phyloP scores from a whole-genome alignment of 2,797 vertebrate genomes.

The Carduelis carduelis region DNA sequence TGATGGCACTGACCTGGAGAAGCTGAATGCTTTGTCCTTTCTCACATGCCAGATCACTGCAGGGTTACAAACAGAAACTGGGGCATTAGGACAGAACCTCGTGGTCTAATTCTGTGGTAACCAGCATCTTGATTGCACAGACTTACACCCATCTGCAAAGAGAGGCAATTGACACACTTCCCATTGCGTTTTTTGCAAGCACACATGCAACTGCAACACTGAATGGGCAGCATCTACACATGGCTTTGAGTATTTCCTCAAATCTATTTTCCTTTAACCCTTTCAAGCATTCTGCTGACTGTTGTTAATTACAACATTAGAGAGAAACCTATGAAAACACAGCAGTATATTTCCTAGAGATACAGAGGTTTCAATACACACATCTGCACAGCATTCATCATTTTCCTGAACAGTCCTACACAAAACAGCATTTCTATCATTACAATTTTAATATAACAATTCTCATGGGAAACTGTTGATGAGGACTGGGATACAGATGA shows the following conservation, averaged over 20 bases:
- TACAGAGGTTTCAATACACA: not conserved
- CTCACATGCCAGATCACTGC: not conserved
- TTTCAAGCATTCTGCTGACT: not conserved
- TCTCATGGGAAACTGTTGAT: not conserved
- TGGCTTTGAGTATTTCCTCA: not conserved
- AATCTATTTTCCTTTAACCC: constrained; percentile 25
- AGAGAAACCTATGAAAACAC: not conserved
- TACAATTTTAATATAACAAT: constrained; percentile 42
- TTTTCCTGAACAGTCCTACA: not conserved
- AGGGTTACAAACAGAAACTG: not conserved
- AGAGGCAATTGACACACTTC: constrained; percentile 23
- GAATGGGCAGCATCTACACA: not conserved
- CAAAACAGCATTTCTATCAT: constrained; percentile 30
- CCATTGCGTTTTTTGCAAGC: not conserved
- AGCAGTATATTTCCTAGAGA: not conserved
- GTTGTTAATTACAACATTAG: not conserved
- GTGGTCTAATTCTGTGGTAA: constrained; percentile 5
- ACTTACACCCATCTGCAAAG: not conserved
- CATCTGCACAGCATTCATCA: constrained; percentile 12
- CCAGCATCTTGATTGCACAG: not conserved
- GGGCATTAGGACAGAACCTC: not conserved
- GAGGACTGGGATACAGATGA: constrained; percentile 6
- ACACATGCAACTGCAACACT: not conserved
- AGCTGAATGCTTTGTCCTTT: not conserved
- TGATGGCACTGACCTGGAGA: not conserved